These are phyloP conservation scores for Acropternis orthonyx DNA, from an alignment of 2,797 vertebrate genomes.

Conservation along the genomic window DNA sequence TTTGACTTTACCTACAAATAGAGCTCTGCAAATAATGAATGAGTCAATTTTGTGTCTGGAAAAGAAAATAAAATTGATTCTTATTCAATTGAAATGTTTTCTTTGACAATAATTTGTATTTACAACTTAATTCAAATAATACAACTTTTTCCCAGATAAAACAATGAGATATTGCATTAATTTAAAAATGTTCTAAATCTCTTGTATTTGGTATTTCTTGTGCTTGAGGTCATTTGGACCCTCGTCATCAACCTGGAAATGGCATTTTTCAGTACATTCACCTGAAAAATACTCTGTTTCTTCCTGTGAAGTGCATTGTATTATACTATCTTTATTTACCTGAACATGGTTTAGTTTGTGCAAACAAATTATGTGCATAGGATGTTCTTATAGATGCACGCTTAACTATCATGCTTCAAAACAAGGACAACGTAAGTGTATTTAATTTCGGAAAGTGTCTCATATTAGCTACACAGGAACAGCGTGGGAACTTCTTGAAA, in stretches of 20 bases:
- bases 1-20: not conserved
- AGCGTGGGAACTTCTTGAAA: not conserved
- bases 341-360: not conserved
- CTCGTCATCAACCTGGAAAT: not conserved
- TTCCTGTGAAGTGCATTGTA: not conserved
- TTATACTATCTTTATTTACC: not conserved
- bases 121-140: not conserved
- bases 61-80: not conserved
- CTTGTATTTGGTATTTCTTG: not conserved
- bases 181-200: not conserved
- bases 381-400: not conserved
- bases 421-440: accelerated
- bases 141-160: not conserved
- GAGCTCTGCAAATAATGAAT: not conserved
- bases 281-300: not conserved
- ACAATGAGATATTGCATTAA: not conserved
- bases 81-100: not conserved
- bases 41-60: not conserved
- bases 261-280: not conserved
- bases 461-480: not conserved
- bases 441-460: not conserved
- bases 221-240: not conserved
- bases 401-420: not conserved
- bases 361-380: not conserved
- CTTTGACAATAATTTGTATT: not conserved